These are phyloP conservation scores for Melanchra persicariae DNA, from an alignment of 2,888 invertebrate genomes.

Conservation along the genomic window DNA sequence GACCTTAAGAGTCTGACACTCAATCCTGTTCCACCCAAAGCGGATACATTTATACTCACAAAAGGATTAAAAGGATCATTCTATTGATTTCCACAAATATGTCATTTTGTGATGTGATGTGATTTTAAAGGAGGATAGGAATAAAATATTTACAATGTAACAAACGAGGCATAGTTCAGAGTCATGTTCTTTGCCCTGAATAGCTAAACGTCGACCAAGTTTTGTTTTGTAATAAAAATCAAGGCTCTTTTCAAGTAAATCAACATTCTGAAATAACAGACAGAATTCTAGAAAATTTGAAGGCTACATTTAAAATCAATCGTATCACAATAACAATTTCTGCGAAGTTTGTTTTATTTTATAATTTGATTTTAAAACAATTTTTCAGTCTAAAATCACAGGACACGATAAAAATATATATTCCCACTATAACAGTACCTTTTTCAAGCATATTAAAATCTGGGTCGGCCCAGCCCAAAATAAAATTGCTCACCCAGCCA, in stretches of 20 bases:
- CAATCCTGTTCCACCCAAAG: too few relatives aligned
- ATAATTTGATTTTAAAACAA: background rate
- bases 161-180: too few relatives aligned
- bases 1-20: too few relatives aligned
- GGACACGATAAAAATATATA: background rate
- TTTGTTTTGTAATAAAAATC: background rate
- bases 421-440: slow-evolving; percentile 6
- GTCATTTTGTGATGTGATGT: too few relatives aligned
- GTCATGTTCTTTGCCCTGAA: background rate
- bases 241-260: background rate
- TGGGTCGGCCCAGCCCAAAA: slow-evolving; percentile 34
- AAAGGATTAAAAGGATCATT: too few relatives aligned
- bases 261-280: background rate
- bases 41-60: too few relatives aligned
- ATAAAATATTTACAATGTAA: too few relatives aligned
- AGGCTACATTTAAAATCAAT: background rate
- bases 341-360: background rate
- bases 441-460: slow-evolving; percentile 46
- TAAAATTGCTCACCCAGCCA: slow-evolving; percentile 55
- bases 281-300: too few relatives aligned
- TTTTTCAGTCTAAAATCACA: slow-evolving; percentile 3
- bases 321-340: background rate
- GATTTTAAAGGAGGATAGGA: too few relatives aligned
- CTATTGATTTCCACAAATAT: too few relatives aligned
- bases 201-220: background rate